phyloP scores from a whole-genome alignment of 53 echinoderm and acorn worm species.

The Arbacia lixula region DNA sequence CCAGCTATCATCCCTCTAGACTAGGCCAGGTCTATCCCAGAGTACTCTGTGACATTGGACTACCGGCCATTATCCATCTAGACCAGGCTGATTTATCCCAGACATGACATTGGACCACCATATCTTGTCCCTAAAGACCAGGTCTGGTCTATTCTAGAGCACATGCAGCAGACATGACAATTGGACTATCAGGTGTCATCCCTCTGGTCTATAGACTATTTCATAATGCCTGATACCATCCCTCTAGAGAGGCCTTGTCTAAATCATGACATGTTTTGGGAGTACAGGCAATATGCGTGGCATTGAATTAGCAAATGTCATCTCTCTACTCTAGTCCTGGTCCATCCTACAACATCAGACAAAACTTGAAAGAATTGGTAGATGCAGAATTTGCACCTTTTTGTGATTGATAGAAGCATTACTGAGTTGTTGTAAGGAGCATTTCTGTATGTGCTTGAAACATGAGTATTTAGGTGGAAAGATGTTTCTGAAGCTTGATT shows the following conservation, averaged over 20 bases:
- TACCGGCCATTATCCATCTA: neutral
- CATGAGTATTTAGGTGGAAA: too few relatives aligned
- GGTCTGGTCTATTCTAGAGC: constrained; percentile 58
- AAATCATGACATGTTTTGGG: neutral
- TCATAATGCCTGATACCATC: neutral
- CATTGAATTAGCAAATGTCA: constrained; percentile 64
- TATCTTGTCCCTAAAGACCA: constrained; percentile 61
- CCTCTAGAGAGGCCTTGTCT: neutral
- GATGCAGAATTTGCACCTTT: too few relatives aligned
- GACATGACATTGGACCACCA: too few relatives aligned
- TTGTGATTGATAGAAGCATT: too few relatives aligned
- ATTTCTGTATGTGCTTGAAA: too few relatives aligned
- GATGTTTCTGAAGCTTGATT: too few relatives aligned
- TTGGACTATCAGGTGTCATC: constrained; percentile 67
- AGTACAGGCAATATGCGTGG: constrained; percentile 69
- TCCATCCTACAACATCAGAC: neutral
- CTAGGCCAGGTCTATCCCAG: neutral
- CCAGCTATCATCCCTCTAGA: neutral
- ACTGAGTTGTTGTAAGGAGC: too few relatives aligned
- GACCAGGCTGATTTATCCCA: too few relatives aligned
- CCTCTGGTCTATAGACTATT: constrained; percentile 36
- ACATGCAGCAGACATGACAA: constrained; percentile 67
- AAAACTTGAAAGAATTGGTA: too few relatives aligned
- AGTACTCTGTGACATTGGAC: too few relatives aligned
- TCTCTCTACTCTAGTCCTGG: constrained; percentile 36